phyloP scores from a whole-genome alignment of 2,113 vertebrate species.

The Sylvietta virens region DNA sequence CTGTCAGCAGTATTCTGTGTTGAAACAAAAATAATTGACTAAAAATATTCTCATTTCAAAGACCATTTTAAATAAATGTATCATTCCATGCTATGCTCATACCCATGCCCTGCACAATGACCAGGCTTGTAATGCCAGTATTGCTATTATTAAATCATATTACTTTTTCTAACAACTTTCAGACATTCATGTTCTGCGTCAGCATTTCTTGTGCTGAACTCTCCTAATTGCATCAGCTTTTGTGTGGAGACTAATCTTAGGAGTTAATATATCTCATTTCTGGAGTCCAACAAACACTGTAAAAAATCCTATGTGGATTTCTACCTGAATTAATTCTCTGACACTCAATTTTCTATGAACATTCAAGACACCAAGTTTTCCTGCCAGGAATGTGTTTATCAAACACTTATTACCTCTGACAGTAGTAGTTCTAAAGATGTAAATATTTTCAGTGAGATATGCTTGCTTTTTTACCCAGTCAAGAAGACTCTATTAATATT shows the following conservation, averaged over 20 bases:
- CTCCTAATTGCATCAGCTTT: neutral
- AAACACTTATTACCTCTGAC: neutral
- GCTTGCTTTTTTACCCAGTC: neutral
- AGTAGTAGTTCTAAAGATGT: neutral
- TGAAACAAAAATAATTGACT: neutral
- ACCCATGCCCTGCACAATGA: neutral
- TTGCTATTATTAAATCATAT: neutral
- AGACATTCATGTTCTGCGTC: neutral
- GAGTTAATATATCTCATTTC: neutral
- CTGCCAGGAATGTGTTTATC: neutral
- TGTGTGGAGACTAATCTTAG: neutral
- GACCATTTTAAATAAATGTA: neutral
- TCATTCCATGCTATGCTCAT: rapidly evolving
- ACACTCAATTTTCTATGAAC: neutral
- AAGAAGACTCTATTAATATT: neutral
- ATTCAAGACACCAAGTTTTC: neutral
- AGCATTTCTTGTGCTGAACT: neutral
- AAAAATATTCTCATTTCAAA: neutral
- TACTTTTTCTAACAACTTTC: neutral
- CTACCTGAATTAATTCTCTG: neutral
- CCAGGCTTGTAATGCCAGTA: neutral
- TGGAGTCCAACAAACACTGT: neutral
- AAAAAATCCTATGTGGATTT: neutral
- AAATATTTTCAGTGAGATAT: neutral
- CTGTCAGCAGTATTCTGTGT: neutral